These are phyloP conservation scores for Agelaius phoeniceus DNA, from an alignment of 2,113 vertebrate genomes.

Conservation along the genomic window DNA sequence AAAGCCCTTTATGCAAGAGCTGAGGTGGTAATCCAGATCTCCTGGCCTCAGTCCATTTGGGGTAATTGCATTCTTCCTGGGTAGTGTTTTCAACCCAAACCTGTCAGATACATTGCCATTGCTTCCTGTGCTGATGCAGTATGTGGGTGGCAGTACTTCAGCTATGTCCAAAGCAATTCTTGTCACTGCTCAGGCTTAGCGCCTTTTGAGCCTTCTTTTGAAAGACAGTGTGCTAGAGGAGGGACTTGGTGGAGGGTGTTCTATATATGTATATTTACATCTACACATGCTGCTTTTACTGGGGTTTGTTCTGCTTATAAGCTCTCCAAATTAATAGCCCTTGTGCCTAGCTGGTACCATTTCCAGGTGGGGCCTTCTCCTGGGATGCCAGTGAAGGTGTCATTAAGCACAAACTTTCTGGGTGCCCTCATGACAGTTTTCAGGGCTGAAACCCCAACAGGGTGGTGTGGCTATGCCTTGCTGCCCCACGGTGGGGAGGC, in stretches of 20 bases:
- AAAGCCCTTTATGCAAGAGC: constrained; percentile 9
- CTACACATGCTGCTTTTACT: neutral
- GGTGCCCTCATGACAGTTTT: neutral
- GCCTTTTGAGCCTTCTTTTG: neutral
- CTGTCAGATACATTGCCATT: neutral
- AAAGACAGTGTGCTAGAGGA: neutral
- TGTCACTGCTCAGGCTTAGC: neutral
- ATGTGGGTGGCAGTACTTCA: neutral
- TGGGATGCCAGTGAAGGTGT: neutral
- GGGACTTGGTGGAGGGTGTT: neutral
- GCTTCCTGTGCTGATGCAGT: neutral
- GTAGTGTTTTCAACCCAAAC: neutral
- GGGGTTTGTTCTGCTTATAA: neutral
- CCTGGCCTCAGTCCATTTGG: neutral
- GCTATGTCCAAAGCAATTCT: neutral
- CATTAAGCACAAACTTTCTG: neutral
- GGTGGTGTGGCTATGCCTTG: neutral
- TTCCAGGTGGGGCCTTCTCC: neutral
- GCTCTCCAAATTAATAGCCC: neutral
- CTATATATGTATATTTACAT: neutral
- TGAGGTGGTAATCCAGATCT: constrained; percentile 9
- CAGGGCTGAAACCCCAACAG: neutral
- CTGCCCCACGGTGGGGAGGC: accelerated
- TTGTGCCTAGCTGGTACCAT: neutral
- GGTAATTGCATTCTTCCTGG: constrained; percentile 1